Evolutionary conservation across 2,888 invertebrate genomes (phyloP).

Genomic region (Caenorhabditis sp.): DNA sequence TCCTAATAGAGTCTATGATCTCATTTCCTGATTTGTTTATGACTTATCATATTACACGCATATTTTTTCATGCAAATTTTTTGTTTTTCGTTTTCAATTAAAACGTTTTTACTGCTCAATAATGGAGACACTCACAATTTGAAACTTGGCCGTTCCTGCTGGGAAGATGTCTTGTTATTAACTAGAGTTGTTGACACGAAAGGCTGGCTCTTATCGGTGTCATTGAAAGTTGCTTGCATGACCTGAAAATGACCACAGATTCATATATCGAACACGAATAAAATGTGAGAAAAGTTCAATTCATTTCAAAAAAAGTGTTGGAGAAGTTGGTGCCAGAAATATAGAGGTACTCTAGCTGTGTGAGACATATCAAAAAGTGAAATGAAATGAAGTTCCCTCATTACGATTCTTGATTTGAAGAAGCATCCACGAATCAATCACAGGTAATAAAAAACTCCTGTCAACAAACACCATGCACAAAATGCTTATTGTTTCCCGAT

Average conservation of each 20-base stretch:
- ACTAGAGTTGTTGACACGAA: slow-evolving; percentile 43
- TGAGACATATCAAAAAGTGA: not conserved
- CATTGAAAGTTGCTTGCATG: slow-evolving; percentile 40
- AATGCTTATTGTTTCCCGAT: not conserved
- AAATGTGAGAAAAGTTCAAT: not conserved
- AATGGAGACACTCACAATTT: slow-evolving; percentile 22
- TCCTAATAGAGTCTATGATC: not conserved
- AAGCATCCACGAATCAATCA: not conserved
- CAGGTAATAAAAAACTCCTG: not conserved
- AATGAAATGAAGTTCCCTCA: not conserved
- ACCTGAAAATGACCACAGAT: slow-evolving; percentile 14
- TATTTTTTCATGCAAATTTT: not conserved
- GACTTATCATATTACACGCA: too few species aligned
- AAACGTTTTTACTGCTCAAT: too few species aligned
- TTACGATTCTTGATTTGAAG: not conserved
- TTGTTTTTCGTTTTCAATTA: too few species aligned
- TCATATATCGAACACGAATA: not conserved
- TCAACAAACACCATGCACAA: slow-evolving; percentile 10
- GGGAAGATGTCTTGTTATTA: slow-evolving; percentile 1
- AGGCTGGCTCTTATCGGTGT: slow-evolving; percentile 34
- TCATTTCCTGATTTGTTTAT: not conserved
- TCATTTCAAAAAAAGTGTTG: not conserved
- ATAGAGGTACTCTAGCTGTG: not conserved
- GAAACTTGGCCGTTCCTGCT: slow-evolving; percentile 25
- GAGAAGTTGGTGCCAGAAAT: not conserved